These are phyloP conservation scores for Lepus europaeus DNA, from an alignment of 2,113 vertebrate genomes.

Conservation along the genomic window DNA sequence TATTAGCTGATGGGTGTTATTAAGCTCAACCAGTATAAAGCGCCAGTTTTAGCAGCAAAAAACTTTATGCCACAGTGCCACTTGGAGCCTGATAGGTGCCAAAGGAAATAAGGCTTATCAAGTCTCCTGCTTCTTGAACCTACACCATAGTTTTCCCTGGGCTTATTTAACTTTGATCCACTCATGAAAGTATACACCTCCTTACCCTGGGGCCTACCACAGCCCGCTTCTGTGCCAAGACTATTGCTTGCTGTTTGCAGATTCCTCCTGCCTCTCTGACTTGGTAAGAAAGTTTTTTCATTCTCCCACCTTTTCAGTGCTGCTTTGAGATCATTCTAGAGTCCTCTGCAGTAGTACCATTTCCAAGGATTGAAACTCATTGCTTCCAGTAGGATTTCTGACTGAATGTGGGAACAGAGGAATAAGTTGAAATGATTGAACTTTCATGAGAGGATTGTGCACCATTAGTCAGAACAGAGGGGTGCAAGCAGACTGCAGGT, in stretches of 20 bases:
- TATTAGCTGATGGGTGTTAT: neutral
- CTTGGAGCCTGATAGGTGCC: neutral
- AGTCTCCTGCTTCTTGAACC: neutral
- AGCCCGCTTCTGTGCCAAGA: neutral
- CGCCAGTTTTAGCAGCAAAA: neutral
- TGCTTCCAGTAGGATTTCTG: conserved; percentile 35
- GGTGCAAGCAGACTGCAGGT: neutral
- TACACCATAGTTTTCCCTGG: neutral
- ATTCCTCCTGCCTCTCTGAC: conserved; percentile 28
- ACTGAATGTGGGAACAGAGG: neutral
- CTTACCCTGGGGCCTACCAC: neutral
- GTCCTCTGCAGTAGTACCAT: neutral
- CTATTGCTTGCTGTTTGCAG: conserved; percentile 2
- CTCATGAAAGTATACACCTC: neutral
- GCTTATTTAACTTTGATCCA: neutral
- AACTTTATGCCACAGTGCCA: neutral
- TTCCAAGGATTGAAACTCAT: conserved; percentile 24
- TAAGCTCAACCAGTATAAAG: neutral
- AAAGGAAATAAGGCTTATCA: neutral
- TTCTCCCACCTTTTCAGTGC: conserved; percentile 27
- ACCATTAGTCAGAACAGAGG: neutral
- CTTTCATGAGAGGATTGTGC: conserved; percentile 20
- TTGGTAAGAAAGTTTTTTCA: neutral
- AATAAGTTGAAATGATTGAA: conserved; percentile 43
- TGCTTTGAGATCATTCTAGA: conserved; percentile 8